Evolutionary conservation across 2,888 invertebrate species (phyloP), one percentile per base, ranked within the genome.

Genomic region (Ophion ellenae): DNA sequence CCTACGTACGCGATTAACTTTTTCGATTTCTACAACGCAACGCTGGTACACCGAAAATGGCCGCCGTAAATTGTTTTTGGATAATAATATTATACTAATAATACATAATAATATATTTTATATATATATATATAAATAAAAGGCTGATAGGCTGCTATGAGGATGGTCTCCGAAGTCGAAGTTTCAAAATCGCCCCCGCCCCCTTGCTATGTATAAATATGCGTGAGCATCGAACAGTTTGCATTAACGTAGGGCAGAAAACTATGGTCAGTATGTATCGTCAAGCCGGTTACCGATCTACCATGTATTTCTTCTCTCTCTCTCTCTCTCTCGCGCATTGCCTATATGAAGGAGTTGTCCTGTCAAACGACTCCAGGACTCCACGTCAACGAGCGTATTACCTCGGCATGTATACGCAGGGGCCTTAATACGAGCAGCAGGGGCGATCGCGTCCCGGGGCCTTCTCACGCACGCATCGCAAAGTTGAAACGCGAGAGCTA

Each of bases 311-410:
- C 14, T 14, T 47, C 86, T 89, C 84, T 47, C 47, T 47, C 47
- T 47, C 47, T 47, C 78, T 83, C 86, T 89, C 86, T 87, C 86
- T 89, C 76, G 84, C 86, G 89, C 85, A 86, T 90, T 80, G 88
- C 92, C 92, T 89, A 91, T 92, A 90, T 90, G 89, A 90, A 90
- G 89, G 87, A 89, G 88, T 90, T 87, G 87, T 85, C 89, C 89
- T 90, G 90, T 88, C 89, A 90, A 90, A 90, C 89, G 86, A 90
- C 90, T 89, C 87, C 87, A 87, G 83, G 88, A 88, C 89, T 91
- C 89, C 88, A 89, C 89, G 88, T 89, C 88, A 87, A 89, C 89
- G 87, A 86, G 87, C 87, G 89, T 89, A 89, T 86, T 86, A 86
- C 83, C 83, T 70, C 71, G 73, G 86, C 74, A 73, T 84, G 81